A percentile compares a stretch with the other conserved stretches of the same genome.
phyloP scores from a whole-genome alignment of 2,113 vertebrate genomes.

The Paradoxurus hermaphroditus region DNA sequence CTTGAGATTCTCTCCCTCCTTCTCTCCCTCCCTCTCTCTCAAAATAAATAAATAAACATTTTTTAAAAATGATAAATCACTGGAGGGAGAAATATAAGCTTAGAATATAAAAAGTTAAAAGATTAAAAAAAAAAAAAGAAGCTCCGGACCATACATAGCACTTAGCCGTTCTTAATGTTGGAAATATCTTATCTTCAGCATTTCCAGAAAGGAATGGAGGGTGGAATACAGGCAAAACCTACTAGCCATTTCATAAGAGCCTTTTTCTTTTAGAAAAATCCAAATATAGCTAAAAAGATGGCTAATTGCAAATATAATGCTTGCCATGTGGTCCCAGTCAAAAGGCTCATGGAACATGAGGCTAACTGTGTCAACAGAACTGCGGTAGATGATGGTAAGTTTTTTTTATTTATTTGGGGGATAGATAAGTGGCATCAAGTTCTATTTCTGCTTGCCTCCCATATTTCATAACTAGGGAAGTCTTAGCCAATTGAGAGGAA shows the following conservation, averaged over 20 bases:
- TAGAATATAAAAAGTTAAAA: not conserved
- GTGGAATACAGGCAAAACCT: constrained; percentile 2
- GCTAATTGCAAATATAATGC: constrained; percentile 89
- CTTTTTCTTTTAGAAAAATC: constrained; percentile 83
- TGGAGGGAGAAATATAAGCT: not conserved
- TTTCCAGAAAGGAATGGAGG: not conserved
- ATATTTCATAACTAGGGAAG: not conserved
- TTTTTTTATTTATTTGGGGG: not conserved
- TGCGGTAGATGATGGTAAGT: not conserved
- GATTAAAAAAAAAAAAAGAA: not conserved
- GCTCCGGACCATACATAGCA: not conserved
- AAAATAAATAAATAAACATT: no score
- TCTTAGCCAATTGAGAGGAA: not conserved
- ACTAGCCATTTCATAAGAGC: not conserved
- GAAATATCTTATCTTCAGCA: not conserved
- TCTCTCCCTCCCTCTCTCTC: no score
- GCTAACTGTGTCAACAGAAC: constrained; percentile 79
- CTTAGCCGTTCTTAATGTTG: not conserved
- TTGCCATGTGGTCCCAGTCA: constrained; percentile 83
- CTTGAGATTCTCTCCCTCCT: no score
- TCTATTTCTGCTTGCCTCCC: not conserved
- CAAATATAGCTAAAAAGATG: constrained; percentile 79
- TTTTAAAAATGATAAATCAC: not conserved
- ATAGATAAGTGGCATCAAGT: not conserved
- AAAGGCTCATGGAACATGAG: constrained; percentile 81